Evolutionary conservation across 2,113 vertebrate genomes (phyloP).

Genomic region (Rana temporaria): DNA sequence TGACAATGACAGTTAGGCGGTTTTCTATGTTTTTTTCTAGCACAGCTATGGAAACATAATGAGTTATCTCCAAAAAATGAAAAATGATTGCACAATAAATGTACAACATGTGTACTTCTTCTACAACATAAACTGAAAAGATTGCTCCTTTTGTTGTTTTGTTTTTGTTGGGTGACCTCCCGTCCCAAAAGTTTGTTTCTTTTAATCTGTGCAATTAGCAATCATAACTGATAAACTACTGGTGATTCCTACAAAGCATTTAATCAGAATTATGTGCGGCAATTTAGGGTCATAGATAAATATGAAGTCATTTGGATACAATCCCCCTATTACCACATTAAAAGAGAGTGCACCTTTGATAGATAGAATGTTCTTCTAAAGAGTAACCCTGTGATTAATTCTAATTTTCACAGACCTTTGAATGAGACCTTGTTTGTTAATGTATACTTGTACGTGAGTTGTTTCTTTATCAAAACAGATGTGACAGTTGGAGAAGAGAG

Average conservation of each 20-base stretch:
- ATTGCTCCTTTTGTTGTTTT: background rate
- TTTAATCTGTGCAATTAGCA: constrained; percentile 35
- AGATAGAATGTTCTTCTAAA: constrained; percentile 34
- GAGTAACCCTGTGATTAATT: constrained; percentile 44
- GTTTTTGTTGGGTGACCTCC: constrained; percentile 25
- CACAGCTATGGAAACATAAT: constrained; percentile 1
- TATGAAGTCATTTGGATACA: constrained; percentile 37
- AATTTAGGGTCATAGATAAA: constrained; percentile 40
- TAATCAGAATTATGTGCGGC: constrained; percentile 2
- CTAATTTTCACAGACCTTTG: constrained; percentile 38
- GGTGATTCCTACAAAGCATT: constrained; percentile 17
- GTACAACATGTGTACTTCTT: constrained; percentile 39
- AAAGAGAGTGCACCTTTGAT: constrained; percentile 45
- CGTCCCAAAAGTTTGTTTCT: background rate
- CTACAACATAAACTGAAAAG: background rate
- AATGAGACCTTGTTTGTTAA: constrained; percentile 38
- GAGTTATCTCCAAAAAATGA: constrained; percentile 21
- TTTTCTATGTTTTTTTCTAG: background rate
- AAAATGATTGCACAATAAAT: constrained; percentile 18
- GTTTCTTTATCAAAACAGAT: constrained; percentile 52
- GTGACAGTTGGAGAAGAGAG: constrained; percentile 25
- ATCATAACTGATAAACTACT: constrained; percentile 44
- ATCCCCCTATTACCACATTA: constrained; percentile 41
- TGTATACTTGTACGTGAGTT: constrained; percentile 5
- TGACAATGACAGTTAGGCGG: background rate